phyloP scores from a whole-genome alignment of 2,113 vertebrate genomes.

The Odobenus rosmarus region DNA sequence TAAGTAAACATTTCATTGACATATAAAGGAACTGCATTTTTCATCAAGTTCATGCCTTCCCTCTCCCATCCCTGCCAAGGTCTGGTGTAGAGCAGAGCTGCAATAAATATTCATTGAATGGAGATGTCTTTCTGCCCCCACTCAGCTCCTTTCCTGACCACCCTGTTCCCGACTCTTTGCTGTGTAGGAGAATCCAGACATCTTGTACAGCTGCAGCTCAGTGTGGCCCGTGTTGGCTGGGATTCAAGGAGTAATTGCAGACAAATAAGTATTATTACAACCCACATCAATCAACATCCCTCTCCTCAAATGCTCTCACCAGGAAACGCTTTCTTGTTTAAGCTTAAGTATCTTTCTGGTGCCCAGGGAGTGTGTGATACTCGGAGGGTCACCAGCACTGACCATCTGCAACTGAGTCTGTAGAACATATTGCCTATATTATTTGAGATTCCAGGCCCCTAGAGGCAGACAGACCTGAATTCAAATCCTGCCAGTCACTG shows the following conservation, averaged over 20 bases:
- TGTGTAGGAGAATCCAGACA: slow-evolving; percentile 63
- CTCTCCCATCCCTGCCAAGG: neutral
- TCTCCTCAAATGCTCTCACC: slow-evolving; percentile 65
- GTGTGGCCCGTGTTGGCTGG: slow-evolving; percentile 54
- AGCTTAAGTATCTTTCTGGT: neutral
- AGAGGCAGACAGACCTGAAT: neutral
- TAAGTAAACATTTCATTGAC: neutral
- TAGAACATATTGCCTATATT: neutral
- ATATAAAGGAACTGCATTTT: slow-evolving; percentile 28
- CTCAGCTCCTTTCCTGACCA: neutral
- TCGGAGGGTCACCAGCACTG: neutral
- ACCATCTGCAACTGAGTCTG: neutral
- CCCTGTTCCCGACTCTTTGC: neutral
- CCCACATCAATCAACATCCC: slow-evolving; percentile 26
- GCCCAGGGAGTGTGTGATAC: neutral
- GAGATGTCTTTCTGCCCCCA: neutral
- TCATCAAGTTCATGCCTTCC: neutral
- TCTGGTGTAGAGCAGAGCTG: neutral
- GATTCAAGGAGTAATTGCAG: slow-evolving; percentile 74
- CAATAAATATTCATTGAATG: neutral
- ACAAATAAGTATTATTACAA: slow-evolving; percentile 74
- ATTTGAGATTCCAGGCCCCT: neutral
- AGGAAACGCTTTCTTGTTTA: slow-evolving; percentile 48
- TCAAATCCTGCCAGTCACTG: neutral
- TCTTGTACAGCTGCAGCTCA: slow-evolving; percentile 62